Evolutionary conservation across 2,797 vertebrate genomes (phyloP), one percentile per base, ranked within the genome.

Genomic region (Cyprinodon diabolis): DNA sequence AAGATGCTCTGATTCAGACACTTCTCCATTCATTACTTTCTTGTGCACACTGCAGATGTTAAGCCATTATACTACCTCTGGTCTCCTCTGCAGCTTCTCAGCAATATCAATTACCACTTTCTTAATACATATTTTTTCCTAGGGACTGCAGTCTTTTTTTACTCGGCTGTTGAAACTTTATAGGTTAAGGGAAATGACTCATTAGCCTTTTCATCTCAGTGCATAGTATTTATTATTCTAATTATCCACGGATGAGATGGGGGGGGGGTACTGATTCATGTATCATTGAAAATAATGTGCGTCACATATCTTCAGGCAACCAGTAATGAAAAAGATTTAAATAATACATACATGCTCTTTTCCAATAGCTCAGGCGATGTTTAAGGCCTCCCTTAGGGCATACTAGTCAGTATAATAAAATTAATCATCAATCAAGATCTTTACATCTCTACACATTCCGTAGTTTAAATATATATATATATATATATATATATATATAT

Each of bases 21-120:
- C 40, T 30, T 54, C 49, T 74, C 56, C 75, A 88, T 87, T 84
- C 72, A 84, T 81, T 79, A 69, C 54, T 74, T 86, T 83, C 69
- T 76, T 83, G 62, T 80, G 62, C 43, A 81, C 13, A 2, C 66
- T 55, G 67, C 74, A 85, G 84, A 82, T 79, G 49, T 80, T 65
- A 70, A 63, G 30, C 66, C 57, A 79, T 89, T 81, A 77, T 73
- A 65, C 67, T 54, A 70, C 86, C 73, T 68, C 65, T 75, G 71
- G 67, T 82, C 49, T 77, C 69, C 66, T 76, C 69, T 77, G 74
- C 72, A 74, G 52, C 49, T 63, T 76, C 69, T 77, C 71, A 74
- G 43, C 55, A 58, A 60, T 74, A 4, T 74, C 72, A 83, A 87
- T 85, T 81, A 87, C 79, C 62, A 56, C 56, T 69, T 75, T 74